Conservation (phyloP, 2,888 invertebrate genomes). For the Andrena marginata region DNA sequence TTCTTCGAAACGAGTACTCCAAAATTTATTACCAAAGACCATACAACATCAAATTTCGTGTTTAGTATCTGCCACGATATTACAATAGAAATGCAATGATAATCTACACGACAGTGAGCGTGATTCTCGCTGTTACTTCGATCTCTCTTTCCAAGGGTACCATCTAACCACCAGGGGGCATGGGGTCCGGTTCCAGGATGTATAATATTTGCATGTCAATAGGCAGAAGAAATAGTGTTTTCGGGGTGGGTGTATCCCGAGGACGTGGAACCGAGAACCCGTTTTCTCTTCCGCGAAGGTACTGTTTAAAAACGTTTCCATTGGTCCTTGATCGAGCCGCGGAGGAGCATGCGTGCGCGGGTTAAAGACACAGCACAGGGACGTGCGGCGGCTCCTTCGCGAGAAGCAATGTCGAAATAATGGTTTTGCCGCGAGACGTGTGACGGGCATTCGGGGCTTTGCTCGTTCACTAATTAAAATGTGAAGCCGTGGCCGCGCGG, state of each 20-base stretch:
- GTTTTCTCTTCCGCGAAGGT: conserved; percentile 71
- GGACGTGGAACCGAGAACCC: conserved; percentile 55
- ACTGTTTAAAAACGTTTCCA: conserved; percentile 72
- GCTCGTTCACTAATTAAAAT: conserved; percentile 68
- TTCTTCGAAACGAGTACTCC: no score
- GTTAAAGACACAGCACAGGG: conserved; percentile 76
- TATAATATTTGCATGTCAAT: neutral
- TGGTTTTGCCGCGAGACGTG: conserved; percentile 55
- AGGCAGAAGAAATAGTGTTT: neutral
- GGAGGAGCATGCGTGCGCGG: conserved; percentile 43
- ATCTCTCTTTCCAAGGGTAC: neutral
- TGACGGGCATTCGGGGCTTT: conserved; percentile 52
- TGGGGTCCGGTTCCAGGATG: neutral
- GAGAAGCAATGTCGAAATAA: conserved; percentile 57
- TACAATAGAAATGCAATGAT: neutral
- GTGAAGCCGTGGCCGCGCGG: conserved; percentile 49
- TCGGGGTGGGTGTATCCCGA: conserved; percentile 2
- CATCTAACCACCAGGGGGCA: neutral
- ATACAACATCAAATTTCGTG: neutral
- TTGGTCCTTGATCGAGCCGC: conserved; percentile 74
- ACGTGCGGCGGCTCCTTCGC: conserved; percentile 38
- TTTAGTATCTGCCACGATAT: neutral
- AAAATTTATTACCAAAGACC: neutral
- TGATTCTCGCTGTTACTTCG: neutral
- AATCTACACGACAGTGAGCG: neutral